Evolutionary conservation across 1,140 invertebrate genomes (phyloP).

Genomic region (Temnothorax curvispinosus): DNA sequence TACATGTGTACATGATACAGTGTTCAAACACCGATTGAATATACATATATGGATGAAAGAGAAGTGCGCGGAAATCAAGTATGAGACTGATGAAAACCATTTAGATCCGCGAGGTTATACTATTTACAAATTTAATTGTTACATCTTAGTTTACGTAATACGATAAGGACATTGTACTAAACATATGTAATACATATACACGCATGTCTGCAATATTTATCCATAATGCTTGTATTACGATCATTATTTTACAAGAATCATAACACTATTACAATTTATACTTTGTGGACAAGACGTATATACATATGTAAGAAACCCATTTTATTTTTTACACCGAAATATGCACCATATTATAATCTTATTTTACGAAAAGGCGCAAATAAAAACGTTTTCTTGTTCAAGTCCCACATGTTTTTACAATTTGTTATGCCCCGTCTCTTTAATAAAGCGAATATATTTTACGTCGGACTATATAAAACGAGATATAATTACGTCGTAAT

Average conservation of each 20-base stretch:
- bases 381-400: constrained; percentile 39
- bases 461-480: not conserved
- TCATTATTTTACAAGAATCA: constrained; percentile 31
- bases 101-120: not conserved
- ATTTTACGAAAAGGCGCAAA: constrained; percentile 6
- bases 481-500: not conserved
- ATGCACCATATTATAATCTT: not conserved
- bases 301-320: not conserved
- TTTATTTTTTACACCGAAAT: constrained; percentile 38
- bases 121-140: constrained; percentile 28
- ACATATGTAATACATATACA: not conserved
- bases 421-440: not conserved
- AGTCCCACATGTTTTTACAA: not conserved
- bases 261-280: constrained; percentile 23
- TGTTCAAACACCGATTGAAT: not conserved
- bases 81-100: constrained; percentile 19
- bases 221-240: constrained; percentile 51
- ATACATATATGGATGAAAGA: not conserved
- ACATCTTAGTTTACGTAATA: constrained; percentile 20
- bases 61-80: not conserved
- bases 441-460: not conserved
- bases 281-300: not conserved
- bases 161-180: constrained; percentile 29
- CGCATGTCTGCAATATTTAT: constrained; percentile 33
- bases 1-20: not conserved